phyloP scores from a whole-genome alignment of 2,797 vertebrate genomes.

The Tragelaphus oryx region DNA sequence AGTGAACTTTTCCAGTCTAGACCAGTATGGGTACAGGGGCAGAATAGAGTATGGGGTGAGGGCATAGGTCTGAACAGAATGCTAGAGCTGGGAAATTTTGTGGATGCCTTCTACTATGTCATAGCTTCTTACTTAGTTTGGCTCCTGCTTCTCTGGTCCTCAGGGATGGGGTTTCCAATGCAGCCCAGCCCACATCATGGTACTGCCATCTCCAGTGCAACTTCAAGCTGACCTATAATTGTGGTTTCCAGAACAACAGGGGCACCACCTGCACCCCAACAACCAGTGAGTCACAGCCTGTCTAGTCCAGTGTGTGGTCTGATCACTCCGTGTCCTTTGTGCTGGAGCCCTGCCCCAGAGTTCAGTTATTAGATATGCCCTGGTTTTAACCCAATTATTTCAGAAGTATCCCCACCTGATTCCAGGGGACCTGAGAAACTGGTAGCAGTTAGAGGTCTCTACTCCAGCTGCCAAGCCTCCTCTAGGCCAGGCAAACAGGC shows the following conservation, averaged over 20 bases:
- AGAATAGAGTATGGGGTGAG: neutral
- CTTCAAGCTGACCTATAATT: neutral
- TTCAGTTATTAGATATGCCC: neutral
- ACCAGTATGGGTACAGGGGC: neutral
- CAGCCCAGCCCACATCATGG: neutral
- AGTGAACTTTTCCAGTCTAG: neutral
- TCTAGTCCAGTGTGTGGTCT: neutral
- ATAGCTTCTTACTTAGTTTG: neutral
- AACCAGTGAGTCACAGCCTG: neutral
- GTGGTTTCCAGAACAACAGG: neutral
- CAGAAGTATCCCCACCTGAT: neutral
- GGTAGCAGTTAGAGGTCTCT: neutral
- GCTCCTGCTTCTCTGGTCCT: neutral
- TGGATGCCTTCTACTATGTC: neutral
- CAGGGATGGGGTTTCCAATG: neutral
- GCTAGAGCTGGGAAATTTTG: neutral
- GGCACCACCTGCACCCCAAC: neutral
- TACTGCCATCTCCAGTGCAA: neutral
- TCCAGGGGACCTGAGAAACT: neutral
- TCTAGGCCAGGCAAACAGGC: neutral
- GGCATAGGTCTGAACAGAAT: neutral
- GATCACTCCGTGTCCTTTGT: neutral
- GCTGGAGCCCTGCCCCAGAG: neutral
- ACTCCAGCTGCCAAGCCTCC: neutral
- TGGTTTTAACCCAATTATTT: neutral